Conservation (phyloP, 2,888 invertebrate genomes). For the Argynnis bischoffii region DNA sequence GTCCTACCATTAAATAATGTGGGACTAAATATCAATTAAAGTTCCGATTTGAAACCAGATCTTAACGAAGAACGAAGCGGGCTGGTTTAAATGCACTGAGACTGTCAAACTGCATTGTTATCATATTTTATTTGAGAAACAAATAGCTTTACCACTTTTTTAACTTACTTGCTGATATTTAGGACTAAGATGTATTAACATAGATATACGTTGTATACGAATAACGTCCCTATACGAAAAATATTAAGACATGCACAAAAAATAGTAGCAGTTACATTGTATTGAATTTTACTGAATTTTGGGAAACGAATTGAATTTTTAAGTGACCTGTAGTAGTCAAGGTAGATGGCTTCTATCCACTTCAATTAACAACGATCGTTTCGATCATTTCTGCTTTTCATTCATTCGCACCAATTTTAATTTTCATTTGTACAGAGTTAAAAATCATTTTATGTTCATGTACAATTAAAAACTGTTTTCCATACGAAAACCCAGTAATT, state of each 20-base stretch:
- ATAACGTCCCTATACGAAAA: background rate
- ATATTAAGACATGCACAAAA: background rate
- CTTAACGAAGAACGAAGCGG: conserved; percentile 6
- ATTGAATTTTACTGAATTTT: conserved; percentile 13
- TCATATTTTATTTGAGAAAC: conserved; percentile 13
- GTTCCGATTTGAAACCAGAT: conserved; percentile 24
- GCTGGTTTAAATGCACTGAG: conserved; percentile 17
- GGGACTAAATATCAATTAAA: conserved; percentile 31
- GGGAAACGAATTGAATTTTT: conserved; percentile 13
- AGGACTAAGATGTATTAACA: background rate
- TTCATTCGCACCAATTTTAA: conserved; percentile 15
- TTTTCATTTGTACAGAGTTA: conserved; percentile 5
- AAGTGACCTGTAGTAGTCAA: conserved; percentile 11
- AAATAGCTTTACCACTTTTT: conserved; percentile 5
- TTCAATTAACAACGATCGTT: conserved; percentile 24
- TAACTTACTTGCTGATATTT: conserved; percentile 3
- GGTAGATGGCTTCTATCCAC: conserved; percentile 13
- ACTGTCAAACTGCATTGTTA: conserved; percentile 16
- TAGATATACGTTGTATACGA: no score
- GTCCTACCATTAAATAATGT: conserved; percentile 17
- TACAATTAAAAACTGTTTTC: conserved; percentile 1
- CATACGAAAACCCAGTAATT: background rate
- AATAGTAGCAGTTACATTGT: background rate
- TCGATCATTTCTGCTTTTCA: conserved; percentile 3
- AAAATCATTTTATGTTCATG: background rate